A percentile compares a stretch with the other conserved stretches of the same genome.
Conservation (phyloP, 1,140 invertebrate genomes). For the Drosophila lacertosa region DNA sequence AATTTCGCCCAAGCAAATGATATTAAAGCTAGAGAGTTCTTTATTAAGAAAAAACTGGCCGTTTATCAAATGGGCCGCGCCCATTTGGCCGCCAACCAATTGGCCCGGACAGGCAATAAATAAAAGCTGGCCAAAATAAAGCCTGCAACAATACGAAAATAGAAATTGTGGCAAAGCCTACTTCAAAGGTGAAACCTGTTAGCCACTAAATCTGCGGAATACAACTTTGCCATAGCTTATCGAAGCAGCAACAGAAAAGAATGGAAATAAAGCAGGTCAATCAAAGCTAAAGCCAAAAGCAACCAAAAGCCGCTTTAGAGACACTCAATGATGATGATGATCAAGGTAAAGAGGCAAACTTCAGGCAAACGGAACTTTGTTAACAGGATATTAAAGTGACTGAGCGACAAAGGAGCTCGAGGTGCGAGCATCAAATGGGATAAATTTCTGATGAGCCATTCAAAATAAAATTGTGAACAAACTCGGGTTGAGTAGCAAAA, state of each 20-base stretch:
- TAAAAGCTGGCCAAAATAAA: constrained; percentile 37
- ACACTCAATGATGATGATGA: not conserved
- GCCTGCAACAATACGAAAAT: constrained; percentile 13
- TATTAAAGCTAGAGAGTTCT: constrained; percentile 41
- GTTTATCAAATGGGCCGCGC: constrained; percentile 52
- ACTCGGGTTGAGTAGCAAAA: not conserved
- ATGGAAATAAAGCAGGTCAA: constrained; percentile 16
- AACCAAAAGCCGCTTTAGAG: constrained; percentile 1
- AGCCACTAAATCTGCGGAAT: constrained; percentile 25
- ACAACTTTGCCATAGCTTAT: constrained; percentile 36
- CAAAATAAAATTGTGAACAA: constrained; percentile 7
- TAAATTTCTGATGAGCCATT: constrained; percentile 10
- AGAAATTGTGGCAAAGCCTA: constrained; percentile 35
- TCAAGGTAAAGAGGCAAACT: constrained; percentile 16
- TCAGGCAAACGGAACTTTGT: constrained; percentile 6
- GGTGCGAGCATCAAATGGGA: constrained; percentile 4
- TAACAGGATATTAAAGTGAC: constrained; percentile 29
- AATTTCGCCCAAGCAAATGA: constrained; percentile 41
- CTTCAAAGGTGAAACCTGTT: constrained; percentile 58
- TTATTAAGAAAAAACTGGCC: constrained; percentile 44
- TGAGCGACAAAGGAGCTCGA: constrained; percentile 13
- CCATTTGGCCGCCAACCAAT: constrained; percentile 22
- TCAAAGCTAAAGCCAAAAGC: constrained; percentile 23
- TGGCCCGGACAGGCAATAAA: constrained; percentile 62
- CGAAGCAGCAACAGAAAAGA: constrained; percentile 7